Percentiles rank a stretch among this genome's conserved stretches.
phyloP scores from a whole-genome alignment of 1,140 invertebrate species.

The Drosophila jambulina region DNA sequence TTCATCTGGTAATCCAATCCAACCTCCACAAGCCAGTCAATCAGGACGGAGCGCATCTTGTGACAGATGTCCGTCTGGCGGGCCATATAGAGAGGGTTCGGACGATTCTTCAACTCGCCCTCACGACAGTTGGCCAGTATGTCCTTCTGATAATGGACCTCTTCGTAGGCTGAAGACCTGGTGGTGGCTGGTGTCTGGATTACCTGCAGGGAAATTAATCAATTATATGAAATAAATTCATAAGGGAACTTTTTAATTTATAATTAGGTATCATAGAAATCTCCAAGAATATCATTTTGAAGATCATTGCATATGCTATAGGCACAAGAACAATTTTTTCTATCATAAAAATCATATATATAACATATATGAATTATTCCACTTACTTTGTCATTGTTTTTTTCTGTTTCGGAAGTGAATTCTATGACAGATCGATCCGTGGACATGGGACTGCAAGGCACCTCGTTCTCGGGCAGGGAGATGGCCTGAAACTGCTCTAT shows the following conservation, averaged over 20 bases:
- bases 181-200: conserved; percentile 36
- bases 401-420: conserved; percentile 52
- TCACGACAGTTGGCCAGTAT: conserved; percentile 91
- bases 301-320: too few relatives aligned
- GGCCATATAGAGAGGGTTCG: conserved; percentile 96
- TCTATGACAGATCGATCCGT: conserved; percentile 59
- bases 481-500: conserved; percentile 89
- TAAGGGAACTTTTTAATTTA: neutral
- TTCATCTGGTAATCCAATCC: conserved; percentile 95
- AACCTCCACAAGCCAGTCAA: conserved; percentile 98
- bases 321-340: neutral
- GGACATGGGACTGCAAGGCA: conserved; percentile 70
- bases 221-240: neutral
- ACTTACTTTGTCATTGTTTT: neutral
- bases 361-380: neutral
- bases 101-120: conserved; percentile 90
- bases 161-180: conserved; percentile 86
- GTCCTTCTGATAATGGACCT: conserved; percentile 91
- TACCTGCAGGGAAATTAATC: neutral
- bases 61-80: conserved; percentile 95
- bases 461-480: conserved; percentile 89
- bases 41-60: conserved; percentile 94
- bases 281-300: too few relatives aligned
- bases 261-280: neutral
- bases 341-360: neutral